These are phyloP conservation scores for Calephelis virginiensis DNA, from an alignment of 1,140 invertebrate genomes.

Conservation along the genomic window DNA sequence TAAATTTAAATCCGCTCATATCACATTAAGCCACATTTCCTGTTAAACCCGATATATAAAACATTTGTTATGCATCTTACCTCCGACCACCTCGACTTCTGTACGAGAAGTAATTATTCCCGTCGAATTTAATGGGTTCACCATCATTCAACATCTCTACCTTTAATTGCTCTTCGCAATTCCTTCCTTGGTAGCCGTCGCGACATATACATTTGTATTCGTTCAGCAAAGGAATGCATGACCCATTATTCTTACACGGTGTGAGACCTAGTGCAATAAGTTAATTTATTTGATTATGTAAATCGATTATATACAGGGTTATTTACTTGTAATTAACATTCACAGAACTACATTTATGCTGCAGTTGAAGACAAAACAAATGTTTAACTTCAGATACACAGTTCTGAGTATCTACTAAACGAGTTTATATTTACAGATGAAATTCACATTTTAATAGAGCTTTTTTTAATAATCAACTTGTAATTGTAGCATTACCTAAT, in stretches of 20 bases:
- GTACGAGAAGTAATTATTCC: conserved; percentile 75
- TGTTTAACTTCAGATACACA: too few species aligned
- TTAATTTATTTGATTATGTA: conserved; percentile 3
- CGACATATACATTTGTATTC: conserved; percentile 76
- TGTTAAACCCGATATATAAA: neutral
- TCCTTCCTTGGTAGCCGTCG: conserved; percentile 69
- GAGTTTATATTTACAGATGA: too few species aligned
- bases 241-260: conserved; percentile 83
- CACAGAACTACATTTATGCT: too few species aligned
- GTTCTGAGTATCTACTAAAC: too few species aligned
- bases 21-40: conserved; percentile 1
- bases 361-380: too few species aligned
- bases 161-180: conserved; percentile 71
- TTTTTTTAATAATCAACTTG: too few species aligned
- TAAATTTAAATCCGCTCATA: neutral
- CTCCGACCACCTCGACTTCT: conserved; percentile 73
- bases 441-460: too few species aligned
- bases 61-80: conserved; percentile 41
- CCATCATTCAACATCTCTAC: conserved; percentile 70
- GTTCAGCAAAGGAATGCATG: conserved; percentile 81
- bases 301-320: neutral
- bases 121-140: conserved; percentile 71
- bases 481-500: too few species aligned
- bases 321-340: too few species aligned
- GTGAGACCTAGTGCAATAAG: conserved; percentile 58